These are phyloP conservation scores for Ailuropoda melanoleuca DNA, from an alignment of 2,113 vertebrate genomes.

Conservation along the genomic window DNA sequence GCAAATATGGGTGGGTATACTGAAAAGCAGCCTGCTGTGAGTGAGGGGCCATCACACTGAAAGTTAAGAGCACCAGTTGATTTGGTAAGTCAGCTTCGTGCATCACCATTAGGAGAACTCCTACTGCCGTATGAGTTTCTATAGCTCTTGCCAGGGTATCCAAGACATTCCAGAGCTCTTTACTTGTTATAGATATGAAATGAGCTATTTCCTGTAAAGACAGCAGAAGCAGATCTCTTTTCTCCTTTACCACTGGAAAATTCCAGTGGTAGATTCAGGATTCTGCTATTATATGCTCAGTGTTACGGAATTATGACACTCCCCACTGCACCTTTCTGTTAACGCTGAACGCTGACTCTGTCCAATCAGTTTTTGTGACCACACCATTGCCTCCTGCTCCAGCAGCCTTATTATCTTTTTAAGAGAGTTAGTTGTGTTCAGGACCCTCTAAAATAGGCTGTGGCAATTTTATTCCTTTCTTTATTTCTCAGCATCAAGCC, in stretches of 20 bases:
- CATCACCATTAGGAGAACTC: background rate
- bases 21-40: background rate
- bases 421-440: background rate
- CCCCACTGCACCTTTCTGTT: background rate
- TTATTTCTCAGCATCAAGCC: background rate
- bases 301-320: background rate
- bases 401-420: background rate
- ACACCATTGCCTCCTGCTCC: background rate
- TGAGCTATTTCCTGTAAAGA: background rate
- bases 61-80: background rate
- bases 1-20: rapidly evolving
- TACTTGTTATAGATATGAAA: background rate
- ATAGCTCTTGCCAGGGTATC: background rate
- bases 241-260: background rate
- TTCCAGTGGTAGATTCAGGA: background rate
- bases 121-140: background rate
- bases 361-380: background rate
- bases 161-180: background rate
- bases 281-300: background rate
- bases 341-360: background rate
- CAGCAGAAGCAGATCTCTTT: background rate
- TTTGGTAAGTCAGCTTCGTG: background rate
- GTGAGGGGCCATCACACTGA: background rate
- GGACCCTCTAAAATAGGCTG: background rate
- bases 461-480: background rate